Evolutionary conservation across 2,797 vertebrate species (phyloP), one percentile per base, ranked within the genome.

Genomic region (Intellagama lesueurii): DNA sequence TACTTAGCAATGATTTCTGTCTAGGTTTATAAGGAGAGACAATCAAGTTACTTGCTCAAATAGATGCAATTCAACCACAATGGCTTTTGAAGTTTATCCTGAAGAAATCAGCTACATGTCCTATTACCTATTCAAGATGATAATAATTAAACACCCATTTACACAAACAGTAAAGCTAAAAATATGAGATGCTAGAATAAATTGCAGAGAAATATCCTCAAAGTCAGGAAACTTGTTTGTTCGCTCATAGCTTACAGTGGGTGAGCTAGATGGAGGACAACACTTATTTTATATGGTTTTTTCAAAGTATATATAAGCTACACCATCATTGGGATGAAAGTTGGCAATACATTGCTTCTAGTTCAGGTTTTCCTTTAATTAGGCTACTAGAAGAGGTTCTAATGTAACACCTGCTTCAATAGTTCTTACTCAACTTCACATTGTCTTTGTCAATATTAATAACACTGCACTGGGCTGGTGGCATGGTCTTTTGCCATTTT

Each of bases 21-120:
- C 73, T 6, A 2, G 28, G 56, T 69, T 47, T 11, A 60, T 64
- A 70, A 24, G 69, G 60, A 56, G 44, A 22, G 11, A 12, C n/a
- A 35, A 69, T 16, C 0, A 35, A 66, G 11, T 79, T 69, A 47
- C 9, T 49, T 17, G 80, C n/a, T 72, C 44, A 14, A 1, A 9
- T 40, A 1, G 5, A 0, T 0, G 49, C 0, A 35, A 7, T 0
- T 75, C 8, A 24, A 0, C 2, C 14, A 0, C 2, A 5, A 32
- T 28, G 52, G 30, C 0, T 3, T 66, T 2, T 24, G 6, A 52
- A 14, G 24, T 17, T 66, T 49, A 26, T 76, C 24, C 49, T 68
- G 22, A 44, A 66, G 24, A 66, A 60, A 22, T 72, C 30, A 44
- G 40, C 11, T 12, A 47, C 7, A n/a, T n/a, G 16, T 9, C 28